Evolutionary conservation across 2,113 vertebrate genomes (phyloP), one percentile per base, ranked within the genome.

Genomic region (Dolichotis patagonum): DNA sequence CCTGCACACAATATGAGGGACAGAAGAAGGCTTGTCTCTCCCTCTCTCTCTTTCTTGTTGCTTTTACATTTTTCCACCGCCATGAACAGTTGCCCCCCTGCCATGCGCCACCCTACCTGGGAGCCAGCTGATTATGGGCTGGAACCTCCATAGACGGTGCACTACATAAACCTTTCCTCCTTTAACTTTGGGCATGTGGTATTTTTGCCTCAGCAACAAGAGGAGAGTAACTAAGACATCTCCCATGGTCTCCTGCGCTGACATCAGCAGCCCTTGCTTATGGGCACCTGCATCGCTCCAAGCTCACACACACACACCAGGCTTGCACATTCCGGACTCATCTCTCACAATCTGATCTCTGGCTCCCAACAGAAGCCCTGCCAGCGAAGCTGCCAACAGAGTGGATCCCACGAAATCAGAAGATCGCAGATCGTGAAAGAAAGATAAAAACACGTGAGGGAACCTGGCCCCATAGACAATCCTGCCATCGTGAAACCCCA

Each of bases 301-400:
- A 16, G 20, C 5, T 13, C 12, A 9, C 3, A 8, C 4, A 12
- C n/a, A n/a, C n/a, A n/a, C n/a, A n/a, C n/a, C 11, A 28, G 20
- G 20, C 5, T 13, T 16, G 12, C 3, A 8, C 4, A 12, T 35
- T 41, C 43, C 26, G n/a, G 24, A 63, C 0, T 4, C 14, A 41
- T 7, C 3, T 32, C 81, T 92, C 58, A 67, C 38, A 73, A 82
- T 5, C n/a, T 26, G 16, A 65, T 2, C 28, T 83, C 30, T 26
- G 52, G 14, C 43, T 86, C n/a, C 22, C 16, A 14, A 2, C 13
- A 17, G 30, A 26, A 52, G 10, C 9, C 17, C 17, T 67, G n/a
- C 24, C 38, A 56, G 32, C 43, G 32, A 6, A 58, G 32, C 49
- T 93, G 85, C n/a, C 38, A 83, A 7, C 5, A 5, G 12, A 20